Conservation (phyloP, 2,797 vertebrate genomes). For the Lagocephalus sceleratus region DNA sequence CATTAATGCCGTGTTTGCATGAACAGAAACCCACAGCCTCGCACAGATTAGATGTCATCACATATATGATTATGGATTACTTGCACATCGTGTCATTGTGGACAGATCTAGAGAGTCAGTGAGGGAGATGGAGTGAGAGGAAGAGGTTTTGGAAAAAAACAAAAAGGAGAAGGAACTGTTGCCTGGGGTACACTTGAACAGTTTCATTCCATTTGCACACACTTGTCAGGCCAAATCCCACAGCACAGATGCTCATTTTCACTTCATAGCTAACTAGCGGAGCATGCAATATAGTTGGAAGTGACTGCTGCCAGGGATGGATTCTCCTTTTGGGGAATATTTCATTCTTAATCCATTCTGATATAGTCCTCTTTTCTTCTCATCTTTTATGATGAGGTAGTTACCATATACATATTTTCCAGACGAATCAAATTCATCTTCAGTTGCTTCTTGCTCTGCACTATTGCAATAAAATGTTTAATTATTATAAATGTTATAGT, state of each 20-base stretch:
- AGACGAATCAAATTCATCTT: too few species aligned
- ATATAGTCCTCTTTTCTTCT: background rate
- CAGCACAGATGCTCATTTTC: conserved; percentile 52
- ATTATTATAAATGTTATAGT: too few species aligned
- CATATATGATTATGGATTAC: conserved; percentile 70
- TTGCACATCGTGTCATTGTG: conserved; percentile 59
- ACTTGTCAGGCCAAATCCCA: conserved; percentile 54
- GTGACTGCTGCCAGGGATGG: conserved; percentile 13
- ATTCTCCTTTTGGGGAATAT: conserved; percentile 11
- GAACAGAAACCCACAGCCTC: conserved; percentile 22
- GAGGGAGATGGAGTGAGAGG: conserved; percentile 18
- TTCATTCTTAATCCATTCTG: background rate
- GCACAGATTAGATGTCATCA: conserved; percentile 36
- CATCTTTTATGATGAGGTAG: conserved; percentile 2
- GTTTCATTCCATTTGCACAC: conserved; percentile 63
- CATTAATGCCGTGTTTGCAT: conserved; percentile 56
- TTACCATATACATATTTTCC: conserved; percentile 6
- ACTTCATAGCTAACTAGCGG: conserved; percentile 54
- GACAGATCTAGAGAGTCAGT: conserved; percentile 61
- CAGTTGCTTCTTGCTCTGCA: too few species aligned
- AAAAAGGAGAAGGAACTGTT: conserved; percentile 17
- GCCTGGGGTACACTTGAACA: conserved; percentile 43
- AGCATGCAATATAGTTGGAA: conserved; percentile 24
- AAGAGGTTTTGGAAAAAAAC: background rate
- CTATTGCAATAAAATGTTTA: too few species aligned